phyloP scores from a whole-genome alignment of 2,888 invertebrate species.

The Chrysolina americana region DNA sequence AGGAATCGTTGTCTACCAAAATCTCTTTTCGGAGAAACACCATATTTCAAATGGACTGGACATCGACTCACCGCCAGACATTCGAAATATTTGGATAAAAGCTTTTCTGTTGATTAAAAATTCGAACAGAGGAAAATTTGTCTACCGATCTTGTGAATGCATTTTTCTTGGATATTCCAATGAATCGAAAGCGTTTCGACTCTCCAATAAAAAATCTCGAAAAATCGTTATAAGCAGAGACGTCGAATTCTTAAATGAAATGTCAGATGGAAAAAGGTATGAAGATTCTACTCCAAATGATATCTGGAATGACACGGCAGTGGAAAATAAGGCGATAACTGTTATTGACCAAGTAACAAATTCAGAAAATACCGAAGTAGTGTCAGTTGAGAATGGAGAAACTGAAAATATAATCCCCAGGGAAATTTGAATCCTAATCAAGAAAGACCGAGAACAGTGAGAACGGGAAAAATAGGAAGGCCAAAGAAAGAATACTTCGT shows the following conservation, averaged over 20 bases:
- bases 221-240: background rate
- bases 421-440: background rate
- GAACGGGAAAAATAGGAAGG: slow-evolving; percentile 37
- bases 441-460: slow-evolving; percentile 35
- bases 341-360: no score
- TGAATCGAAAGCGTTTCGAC: slow-evolving; percentile 16
- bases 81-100: slow-evolving; percentile 35
- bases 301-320: background rate
- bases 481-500: slow-evolving; percentile 27
- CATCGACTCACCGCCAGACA: slow-evolving; percentile 51
- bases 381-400: no score
- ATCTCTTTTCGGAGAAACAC: slow-evolving; percentile 21
- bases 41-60: slow-evolving; percentile 54
- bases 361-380: no score
- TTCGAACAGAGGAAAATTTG: slow-evolving; percentile 54
- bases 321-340: background rate
- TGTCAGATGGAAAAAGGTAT: background rate
- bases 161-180: slow-evolving; percentile 27
- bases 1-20: background rate
- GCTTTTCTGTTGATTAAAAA: background rate
- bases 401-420: no score
- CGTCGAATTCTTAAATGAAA: slow-evolving; percentile 9
- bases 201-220: background rate
- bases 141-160: slow-evolving; percentile 44
- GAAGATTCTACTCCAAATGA: no score